Evolutionary conservation across 1,140 invertebrate species (phyloP), one percentile per base, ranked within the genome.

Genomic region (Drosophila orosa): DNA sequence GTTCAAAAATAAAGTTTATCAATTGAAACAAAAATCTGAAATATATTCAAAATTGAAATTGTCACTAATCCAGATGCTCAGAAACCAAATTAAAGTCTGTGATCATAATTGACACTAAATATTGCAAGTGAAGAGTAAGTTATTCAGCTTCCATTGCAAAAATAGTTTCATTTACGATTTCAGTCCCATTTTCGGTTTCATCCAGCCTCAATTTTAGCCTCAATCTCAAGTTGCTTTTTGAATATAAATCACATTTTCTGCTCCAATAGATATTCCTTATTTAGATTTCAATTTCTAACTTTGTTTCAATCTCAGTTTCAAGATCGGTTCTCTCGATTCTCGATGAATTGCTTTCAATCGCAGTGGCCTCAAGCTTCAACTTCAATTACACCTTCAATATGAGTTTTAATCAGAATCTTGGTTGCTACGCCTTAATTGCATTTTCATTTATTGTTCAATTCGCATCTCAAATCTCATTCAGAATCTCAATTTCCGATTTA

Each of bases 401-500:
- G 25, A 35, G 47, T 50, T 45, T 31, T 40, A 45, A 31, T 47
- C 55, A 19, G 48, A 55, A 37, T 24, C 42, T 35, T 42, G 12
- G 47, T 56, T 62, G 42, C 62, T 27, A 29, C 40, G 7, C 24
- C 39, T 55, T 13, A 37, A 24, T 33, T 22, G 12, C 27, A 25
- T 6, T 48, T 47, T 40, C 17, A 58, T 25, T 19, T 17, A 19
- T 42, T 42, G 31, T 9, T 13, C 5, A 8, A 62, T 66, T 66
- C 58, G 31, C 24, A 27, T 31, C 6, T 31, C 45, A 62, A 67
- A 67, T 67, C 63, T 67, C 63, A 39, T 67, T 67, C 63, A 67
- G 27, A 48, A 67, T 67, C 63, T 67, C 63, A 67, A 62, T 67
- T 67, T 67, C 63, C 63, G 63, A 67, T 67, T 48, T 39, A 67